A percentile compares a stretch with the other conserved stretches of the same genome.
Conservation (phyloP, 2,888 invertebrate genomes). For the Acleris laterana region DNA sequence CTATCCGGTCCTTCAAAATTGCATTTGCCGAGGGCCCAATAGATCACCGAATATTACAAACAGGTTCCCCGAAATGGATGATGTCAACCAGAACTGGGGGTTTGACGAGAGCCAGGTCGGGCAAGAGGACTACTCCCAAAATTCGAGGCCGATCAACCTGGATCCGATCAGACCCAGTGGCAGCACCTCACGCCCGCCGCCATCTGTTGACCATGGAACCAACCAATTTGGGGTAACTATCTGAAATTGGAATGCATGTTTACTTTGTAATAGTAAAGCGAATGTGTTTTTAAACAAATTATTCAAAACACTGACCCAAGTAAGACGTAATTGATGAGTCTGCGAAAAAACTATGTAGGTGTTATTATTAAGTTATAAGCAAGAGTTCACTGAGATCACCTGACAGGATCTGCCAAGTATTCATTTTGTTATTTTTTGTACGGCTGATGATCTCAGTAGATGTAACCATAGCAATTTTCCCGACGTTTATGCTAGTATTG, state of each 20-base stretch:
- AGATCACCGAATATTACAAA: conserved; percentile 44
- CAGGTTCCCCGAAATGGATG: conserved; percentile 61
- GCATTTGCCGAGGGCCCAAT: conserved; percentile 46
- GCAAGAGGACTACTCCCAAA: conserved; percentile 47
- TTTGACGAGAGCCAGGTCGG: conserved; percentile 47
- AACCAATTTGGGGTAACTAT: conserved; percentile 48
- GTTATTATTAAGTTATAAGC: too few species aligned
- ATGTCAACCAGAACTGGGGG: conserved; percentile 66
- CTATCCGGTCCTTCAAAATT: conserved; percentile 52
- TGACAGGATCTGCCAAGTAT: too few species aligned
- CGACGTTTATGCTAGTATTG: too few species aligned
- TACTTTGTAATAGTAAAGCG: too few species aligned
- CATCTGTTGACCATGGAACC: conserved; percentile 58
- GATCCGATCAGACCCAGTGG: conserved; percentile 49
- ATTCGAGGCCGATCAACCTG: conserved; percentile 68
- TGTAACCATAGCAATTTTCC: too few species aligned
- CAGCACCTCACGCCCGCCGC: conserved; percentile 46
- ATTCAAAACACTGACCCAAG: too few species aligned
- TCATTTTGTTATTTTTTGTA: too few species aligned
- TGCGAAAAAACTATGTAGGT: too few species aligned
- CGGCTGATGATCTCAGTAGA: too few species aligned
- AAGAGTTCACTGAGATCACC: too few species aligned
- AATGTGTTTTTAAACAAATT: too few species aligned
- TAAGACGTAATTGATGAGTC: too few species aligned
- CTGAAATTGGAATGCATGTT: neutral